Evolutionary conservation across 1,140 invertebrate species (phyloP).

Genomic region (Drosophila kanapiae): DNA sequence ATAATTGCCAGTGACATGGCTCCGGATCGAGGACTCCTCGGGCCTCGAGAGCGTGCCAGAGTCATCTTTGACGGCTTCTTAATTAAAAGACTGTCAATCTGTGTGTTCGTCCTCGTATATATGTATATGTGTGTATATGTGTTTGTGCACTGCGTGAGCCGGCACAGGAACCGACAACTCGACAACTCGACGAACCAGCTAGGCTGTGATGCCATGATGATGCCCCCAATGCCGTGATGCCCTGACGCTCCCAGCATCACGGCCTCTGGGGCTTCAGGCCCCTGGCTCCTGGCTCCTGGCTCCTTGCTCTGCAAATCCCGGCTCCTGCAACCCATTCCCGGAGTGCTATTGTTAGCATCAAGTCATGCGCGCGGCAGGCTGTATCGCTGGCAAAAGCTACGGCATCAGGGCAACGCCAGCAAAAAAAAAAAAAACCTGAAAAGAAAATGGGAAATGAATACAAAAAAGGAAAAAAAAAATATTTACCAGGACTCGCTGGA

Average conservation of each 20-base stretch:
- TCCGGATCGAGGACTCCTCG: constrained; percentile 23
- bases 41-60: constrained; percentile 61
- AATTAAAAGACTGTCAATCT: constrained; percentile 84
- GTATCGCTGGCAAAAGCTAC: constrained; percentile 39
- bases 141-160: constrained; percentile 37
- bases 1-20: constrained; percentile 79
- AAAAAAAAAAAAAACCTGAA: constrained; percentile 27
- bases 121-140: too few relatives aligned
- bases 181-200: constrained; percentile 15
- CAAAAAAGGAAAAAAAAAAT: not conserved
- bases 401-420: constrained; percentile 7
- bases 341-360: constrained; percentile 79
- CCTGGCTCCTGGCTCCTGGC: not conserved
- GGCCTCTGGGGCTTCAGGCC: constrained; percentile 2
- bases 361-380: constrained; percentile 70
- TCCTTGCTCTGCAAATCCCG: not conserved
- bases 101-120: constrained; percentile 38
- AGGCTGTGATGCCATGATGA: constrained; percentile 26
- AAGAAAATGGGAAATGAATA: constrained; percentile 34
- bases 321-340: constrained; percentile 39
- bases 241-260: constrained; percentile 13
- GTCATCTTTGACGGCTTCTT: constrained; percentile 82
- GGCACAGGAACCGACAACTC: constrained; percentile 41
- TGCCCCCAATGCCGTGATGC: constrained; percentile 26
- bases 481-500: constrained; percentile 6